These are phyloP conservation scores for Edolisoma coerulescens DNA, from an alignment of 2,113 vertebrate species.

Conservation along the genomic window DNA sequence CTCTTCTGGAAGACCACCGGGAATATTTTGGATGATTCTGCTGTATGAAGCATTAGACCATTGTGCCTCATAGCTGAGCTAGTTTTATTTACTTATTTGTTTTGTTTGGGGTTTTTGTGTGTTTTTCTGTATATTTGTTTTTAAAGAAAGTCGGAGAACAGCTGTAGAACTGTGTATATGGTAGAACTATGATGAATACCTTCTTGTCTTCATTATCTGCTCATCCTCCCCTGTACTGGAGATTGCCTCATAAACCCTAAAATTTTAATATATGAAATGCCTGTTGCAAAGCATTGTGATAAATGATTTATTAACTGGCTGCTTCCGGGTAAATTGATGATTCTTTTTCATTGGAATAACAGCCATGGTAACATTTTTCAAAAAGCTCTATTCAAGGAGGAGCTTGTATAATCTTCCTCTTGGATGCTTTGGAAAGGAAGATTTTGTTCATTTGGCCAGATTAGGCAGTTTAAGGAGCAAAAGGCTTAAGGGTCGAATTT, in stretches of 20 bases:
- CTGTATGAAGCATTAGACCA: neutral
- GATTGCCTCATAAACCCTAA: neutral
- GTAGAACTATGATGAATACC: neutral
- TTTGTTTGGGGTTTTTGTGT: neutral
- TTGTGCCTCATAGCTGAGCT: neutral
- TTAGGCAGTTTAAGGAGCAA: neutral
- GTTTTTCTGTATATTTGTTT: neutral
- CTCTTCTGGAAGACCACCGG: neutral
- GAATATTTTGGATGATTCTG: neutral
- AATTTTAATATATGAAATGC: neutral
- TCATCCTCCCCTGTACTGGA: neutral
- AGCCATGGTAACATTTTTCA: neutral
- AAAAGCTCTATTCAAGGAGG: neutral
- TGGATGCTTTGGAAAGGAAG: neutral
- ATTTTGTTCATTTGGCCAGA: neutral
- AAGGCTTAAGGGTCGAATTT: neutral
- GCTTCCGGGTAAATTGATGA: neutral
- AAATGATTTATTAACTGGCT: neutral
- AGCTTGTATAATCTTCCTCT: neutral
- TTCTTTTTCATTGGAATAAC: neutral
- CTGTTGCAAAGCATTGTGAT: neutral
- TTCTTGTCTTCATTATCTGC: neutral
- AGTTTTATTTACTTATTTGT: neutral
- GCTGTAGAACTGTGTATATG: rapidly evolving
- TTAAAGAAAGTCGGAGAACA: neutral